Base-by-base conservation (phyloP, 2,797 vertebrate species). In the Falco biarmicus region DNA sequence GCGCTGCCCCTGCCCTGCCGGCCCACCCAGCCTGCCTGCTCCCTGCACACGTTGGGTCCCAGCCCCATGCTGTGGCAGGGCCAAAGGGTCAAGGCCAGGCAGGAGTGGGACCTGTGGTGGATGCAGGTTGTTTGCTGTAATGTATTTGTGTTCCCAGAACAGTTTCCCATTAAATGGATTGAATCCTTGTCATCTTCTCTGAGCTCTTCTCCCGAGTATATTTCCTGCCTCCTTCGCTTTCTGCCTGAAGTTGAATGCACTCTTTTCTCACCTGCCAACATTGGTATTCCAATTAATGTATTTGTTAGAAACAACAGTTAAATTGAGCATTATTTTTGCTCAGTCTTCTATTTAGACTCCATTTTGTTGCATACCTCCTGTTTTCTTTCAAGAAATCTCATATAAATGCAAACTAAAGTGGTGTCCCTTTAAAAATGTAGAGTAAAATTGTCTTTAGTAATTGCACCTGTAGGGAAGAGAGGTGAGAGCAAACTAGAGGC, bases 381-480 rank as follows among this genome's bases (percentile, higher is more conserved):
- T 22, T 9, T 86, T 84, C 25, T 71, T 78, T 87, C 51, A 90
- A 47, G 26, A 45, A 66, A 4, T 43, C 32, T 71, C 2, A 0
- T 43, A 51, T 9, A 64, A 74, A 24, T 34, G 15, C 29, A 86
- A 15, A 32, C 59, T 34, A 9, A 68, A 78, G 48, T 53, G 7
- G 29, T 77, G 63, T 54, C 48, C 25, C 87, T 96, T 97, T 96
- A 94, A 96, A 88, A 81, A 39, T 28, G 6, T 7, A 34, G 26
- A 61, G 39, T 24, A 59, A 87, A 91, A 74, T 82, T 64, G 15
- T 43, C n/a, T 32, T 77, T 61, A 94, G 31, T 41, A 53, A n/a
- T 54, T 6, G 9, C 97, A 97, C 96, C 97, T 96, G 97, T 28
- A 51, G 59, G 25, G n/a, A 37, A 66, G 28, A 45, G 18, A 53